Percentiles rank a stretch among this genome's conserved stretches.
Conservation (phyloP, 1,140 invertebrate genomes). For the Lutraria rhynchaena region DNA sequence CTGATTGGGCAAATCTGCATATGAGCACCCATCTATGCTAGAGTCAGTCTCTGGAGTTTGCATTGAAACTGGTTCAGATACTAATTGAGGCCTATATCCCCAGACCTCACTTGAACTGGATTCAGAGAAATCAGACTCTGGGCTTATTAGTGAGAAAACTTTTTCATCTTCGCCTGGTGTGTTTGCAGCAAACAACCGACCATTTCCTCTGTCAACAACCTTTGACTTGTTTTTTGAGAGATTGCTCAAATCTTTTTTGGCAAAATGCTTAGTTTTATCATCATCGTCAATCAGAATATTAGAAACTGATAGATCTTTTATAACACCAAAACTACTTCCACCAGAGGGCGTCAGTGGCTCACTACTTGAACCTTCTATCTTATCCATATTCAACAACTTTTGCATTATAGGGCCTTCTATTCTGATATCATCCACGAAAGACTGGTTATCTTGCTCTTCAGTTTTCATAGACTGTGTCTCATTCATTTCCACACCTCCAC, state of each 20-base stretch:
- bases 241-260: constrained; percentile 61
- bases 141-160: constrained; percentile 33
- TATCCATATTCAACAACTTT: constrained; percentile 55
- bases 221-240: constrained; percentile 50
- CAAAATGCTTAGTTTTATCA: constrained; percentile 70
- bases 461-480: constrained; percentile 5
- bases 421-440: constrained; percentile 35
- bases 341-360: neutral
- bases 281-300: constrained; percentile 67
- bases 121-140: constrained; percentile 55
- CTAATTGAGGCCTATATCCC: constrained; percentile 42
- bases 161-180: constrained; percentile 58
- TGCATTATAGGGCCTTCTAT: constrained; percentile 47
- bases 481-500: constrained; percentile 31
- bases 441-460: constrained; percentile 42
- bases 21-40: constrained; percentile 43
- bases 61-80: neutral
- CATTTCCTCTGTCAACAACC: constrained; percentile 29
- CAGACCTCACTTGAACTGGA: constrained; percentile 53
- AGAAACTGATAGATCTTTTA: constrained; percentile 70
- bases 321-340: constrained; percentile 64
- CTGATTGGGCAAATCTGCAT: constrained; percentile 48
- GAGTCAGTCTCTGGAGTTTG: constrained; percentile 53
- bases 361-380: constrained; percentile 25
- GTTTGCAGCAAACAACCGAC: constrained; percentile 55